Base-by-base conservation (phyloP, 2,888 invertebrate species). In the Patella pellucida region DNA sequence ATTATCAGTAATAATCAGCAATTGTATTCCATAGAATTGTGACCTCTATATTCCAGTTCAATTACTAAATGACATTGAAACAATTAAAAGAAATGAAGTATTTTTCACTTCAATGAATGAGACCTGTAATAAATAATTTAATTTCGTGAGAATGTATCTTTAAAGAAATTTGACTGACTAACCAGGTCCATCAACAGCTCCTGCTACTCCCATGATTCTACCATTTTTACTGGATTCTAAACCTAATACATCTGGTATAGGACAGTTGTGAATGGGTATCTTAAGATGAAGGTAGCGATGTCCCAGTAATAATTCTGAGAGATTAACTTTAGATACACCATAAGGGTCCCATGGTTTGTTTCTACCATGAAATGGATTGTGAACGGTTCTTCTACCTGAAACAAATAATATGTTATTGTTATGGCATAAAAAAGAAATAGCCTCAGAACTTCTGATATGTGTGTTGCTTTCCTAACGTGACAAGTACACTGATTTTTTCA, bases 151-250 rank as follows among this genome's bases (percentile, higher is more conserved):
- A 41, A 41, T 41, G 31, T 41, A 41, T 41, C 0, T 41, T 41
- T 41, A 41, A 41, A 27, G 14, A 51, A 16, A n/a, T 11, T 52
- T 11, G 69, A 23, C 16, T 16, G 27, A 54, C 73, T 75, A 76
- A 89, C 89, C 87, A 83, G 90, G 90, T 15, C 90, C 90, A 82
- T 90, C 90, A 0, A 90, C 88, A 51, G 90, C 87, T 19, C 90
- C 90, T 7, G 85, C 79, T 0, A 89, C 77, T 5, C 90, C 90
- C 2, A 90, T 81, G 54, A 90, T 75, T 72, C 83, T 86, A 27
- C 82, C 83, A 27, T 81, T 83, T 14, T 72, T 76, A 16, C 81
- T 80, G 19, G 75, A 74, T 23, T 78, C 78, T 15, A 75, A 52
- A 11, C 88, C 87, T 51, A 91, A 84, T 3, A 89, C 76, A 71